Conservation (phyloP, 2,113 vertebrate genomes). For the Paratilapia polleni region DNA sequence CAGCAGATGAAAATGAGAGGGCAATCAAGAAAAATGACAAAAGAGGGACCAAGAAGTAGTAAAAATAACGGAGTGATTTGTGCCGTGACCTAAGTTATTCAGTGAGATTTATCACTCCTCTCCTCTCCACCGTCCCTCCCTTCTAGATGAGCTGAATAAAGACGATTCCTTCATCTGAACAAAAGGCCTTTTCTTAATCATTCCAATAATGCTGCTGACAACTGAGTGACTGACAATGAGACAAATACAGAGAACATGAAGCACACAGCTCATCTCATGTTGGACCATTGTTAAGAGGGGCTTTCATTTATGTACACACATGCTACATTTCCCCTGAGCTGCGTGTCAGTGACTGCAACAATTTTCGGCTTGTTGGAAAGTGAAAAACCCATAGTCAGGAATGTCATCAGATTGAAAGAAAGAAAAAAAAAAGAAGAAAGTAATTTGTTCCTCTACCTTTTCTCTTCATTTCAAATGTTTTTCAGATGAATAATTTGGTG, state of each 20-base stretch:
- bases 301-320: slow-evolving; percentile 32
- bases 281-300: slow-evolving; percentile 44
- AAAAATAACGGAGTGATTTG: slow-evolving; percentile 16
- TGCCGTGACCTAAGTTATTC: slow-evolving; percentile 20
- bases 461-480: slow-evolving; percentile 18
- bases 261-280: slow-evolving; percentile 58
- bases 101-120: slow-evolving; percentile 31
- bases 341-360: neutral
- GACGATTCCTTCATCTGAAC: slow-evolving; percentile 48
- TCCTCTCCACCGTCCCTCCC: neutral
- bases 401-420: slow-evolving; percentile 7
- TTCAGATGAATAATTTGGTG: slow-evolving; percentile 44
- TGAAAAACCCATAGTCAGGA: slow-evolving; percentile 5
- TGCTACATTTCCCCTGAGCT: neutral
- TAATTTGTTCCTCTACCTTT: neutral
- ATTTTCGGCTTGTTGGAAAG: neutral
- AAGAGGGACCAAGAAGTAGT: neutral
- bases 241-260: slow-evolving; percentile 31
- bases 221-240: slow-evolving; percentile 72
- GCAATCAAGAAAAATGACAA: slow-evolving; percentile 3
- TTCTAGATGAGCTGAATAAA: slow-evolving; percentile 31
- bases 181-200: slow-evolving; percentile 66
- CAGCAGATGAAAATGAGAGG: slow-evolving; percentile 1
- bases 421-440: neutral
- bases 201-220: slow-evolving; percentile 63